Conservation (phyloP, 2,888 invertebrate species). For the Idaea straminata region DNA sequence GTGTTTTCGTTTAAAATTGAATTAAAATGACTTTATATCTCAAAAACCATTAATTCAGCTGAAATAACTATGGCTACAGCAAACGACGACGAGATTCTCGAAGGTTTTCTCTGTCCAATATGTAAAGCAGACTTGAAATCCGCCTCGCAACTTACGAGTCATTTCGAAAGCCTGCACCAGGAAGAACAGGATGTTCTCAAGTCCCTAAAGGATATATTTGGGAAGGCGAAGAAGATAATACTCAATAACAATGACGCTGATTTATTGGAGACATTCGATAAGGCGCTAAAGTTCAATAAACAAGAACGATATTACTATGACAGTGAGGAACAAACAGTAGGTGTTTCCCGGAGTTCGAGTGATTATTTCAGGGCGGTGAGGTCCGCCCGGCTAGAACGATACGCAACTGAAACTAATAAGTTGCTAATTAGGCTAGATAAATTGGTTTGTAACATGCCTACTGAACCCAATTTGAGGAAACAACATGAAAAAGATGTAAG, state of each 20-base stretch:
- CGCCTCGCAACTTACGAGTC: conserved; percentile 89
- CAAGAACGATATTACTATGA: conserved; percentile 56
- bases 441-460: conserved; percentile 89
- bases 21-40: background rate
- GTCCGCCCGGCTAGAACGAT: conserved; percentile 86
- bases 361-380: conserved; percentile 87
- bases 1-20: background rate
- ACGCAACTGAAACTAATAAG: conserved; percentile 97
- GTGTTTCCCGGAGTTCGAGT: conserved; percentile 83
- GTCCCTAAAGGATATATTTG: conserved; percentile 90
- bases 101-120: conserved; percentile 97
- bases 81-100: conserved; percentile 84
- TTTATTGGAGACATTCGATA: conserved; percentile 79
- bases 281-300: conserved; percentile 68
- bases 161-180: conserved; percentile 93
- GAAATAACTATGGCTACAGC: conserved; percentile 57
- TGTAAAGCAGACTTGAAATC: conserved; percentile 95
- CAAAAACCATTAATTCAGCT: background rate
- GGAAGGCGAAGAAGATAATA: conserved; percentile 89
- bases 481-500: conserved; percentile 84
- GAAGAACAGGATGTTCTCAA: conserved; percentile 92
- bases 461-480: conserved; percentile 85
- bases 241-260: conserved; percentile 76
- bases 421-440: conserved; percentile 95
- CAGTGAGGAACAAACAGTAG: conserved; percentile 81